Evolutionary conservation across 2,797 vertebrate genomes (phyloP), one percentile per base, ranked within the genome.

Genomic region (Protosalanx chinensis): DNA sequence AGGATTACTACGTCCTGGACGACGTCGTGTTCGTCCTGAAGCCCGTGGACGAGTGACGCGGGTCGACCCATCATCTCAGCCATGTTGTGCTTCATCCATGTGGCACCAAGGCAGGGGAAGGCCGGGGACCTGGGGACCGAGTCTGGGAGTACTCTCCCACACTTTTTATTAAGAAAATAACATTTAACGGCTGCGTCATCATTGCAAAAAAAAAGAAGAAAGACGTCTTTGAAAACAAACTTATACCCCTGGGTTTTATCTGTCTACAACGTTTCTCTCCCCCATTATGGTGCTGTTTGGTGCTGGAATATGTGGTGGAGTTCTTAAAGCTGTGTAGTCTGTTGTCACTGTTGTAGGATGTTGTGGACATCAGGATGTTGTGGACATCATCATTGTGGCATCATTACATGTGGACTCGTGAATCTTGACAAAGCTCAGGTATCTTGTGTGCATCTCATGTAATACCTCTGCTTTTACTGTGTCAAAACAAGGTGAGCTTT

Each of bases 21-120:
- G 97, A 98, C 33, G 97, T 95, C 0, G 97, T 99, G 79, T 98
- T 99, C 41, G 92, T 99, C 57, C 94, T 99, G 12, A 97, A 90
- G 73, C 93, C 94, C 20, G 90, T 80, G 20, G 79, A 92, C 67
- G 74, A 79, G 2, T 73, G 73, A 85, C 20, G 10, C 41, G 13
- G 41, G 41, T 56, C 51, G 4, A 16, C 51, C 18, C 10, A 29
- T 60, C 23, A 60, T 60, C 58, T 60, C 18, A 56, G 41, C 41
- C 41, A 46, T 46, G 12, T 46, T 46, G 37, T 41, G 10, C 7
- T 46, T 46, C 41, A 46, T 46, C 41, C 41, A 13, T 46, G 41
- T 46, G 3, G 2, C 12, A 46, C 41, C 7, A 46, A 46, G 8
- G 41, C 41, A 46, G 41, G 41, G 41, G 41, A 46, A 46, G 7